These are phyloP conservation scores for Mactra quadrangularis DNA, from an alignment of 1,140 invertebrate genomes.

Conservation along the genomic window DNA sequence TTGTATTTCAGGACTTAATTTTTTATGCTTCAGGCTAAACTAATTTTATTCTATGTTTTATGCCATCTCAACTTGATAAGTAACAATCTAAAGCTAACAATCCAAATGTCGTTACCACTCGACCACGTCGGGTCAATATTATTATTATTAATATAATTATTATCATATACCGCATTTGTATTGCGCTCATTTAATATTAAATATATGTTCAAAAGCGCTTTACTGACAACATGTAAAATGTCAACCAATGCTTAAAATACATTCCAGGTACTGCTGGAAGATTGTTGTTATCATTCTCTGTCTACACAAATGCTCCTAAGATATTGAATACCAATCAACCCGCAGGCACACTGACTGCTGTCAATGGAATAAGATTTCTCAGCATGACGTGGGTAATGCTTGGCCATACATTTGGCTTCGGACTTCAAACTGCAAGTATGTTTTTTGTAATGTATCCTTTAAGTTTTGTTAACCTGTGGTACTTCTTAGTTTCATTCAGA, in stretches of 20 bases:
- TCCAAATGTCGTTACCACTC: too few species aligned
- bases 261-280: slow-evolving; percentile 64
- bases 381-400: slow-evolving; percentile 97
- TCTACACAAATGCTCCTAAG: slow-evolving; percentile 74
- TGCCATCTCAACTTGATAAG: too few species aligned
- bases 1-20: too few species aligned
- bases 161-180: neutral
- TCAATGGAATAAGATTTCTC: slow-evolving; percentile 86
- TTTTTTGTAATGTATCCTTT: neutral
- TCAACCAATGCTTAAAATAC: neutral
- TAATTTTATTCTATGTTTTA: too few species aligned
- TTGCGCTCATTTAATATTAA: neutral
- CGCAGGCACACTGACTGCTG: slow-evolving; percentile 63
- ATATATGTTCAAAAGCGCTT: neutral
- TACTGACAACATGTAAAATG: neutral
- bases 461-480: neutral
- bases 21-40: too few species aligned
- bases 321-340: slow-evolving; percentile 70
- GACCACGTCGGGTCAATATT: neutral
- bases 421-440: slow-evolving; percentile 82
- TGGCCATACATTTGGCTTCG: slow-evolving; percentile 88
- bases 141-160: neutral
- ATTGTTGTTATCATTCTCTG: slow-evolving; percentile 73
- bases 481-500: neutral
- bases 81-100: too few species aligned